phyloP scores from a whole-genome alignment of 2,888 invertebrate genomes.

The Caenorhabditis zanzibari region DNA sequence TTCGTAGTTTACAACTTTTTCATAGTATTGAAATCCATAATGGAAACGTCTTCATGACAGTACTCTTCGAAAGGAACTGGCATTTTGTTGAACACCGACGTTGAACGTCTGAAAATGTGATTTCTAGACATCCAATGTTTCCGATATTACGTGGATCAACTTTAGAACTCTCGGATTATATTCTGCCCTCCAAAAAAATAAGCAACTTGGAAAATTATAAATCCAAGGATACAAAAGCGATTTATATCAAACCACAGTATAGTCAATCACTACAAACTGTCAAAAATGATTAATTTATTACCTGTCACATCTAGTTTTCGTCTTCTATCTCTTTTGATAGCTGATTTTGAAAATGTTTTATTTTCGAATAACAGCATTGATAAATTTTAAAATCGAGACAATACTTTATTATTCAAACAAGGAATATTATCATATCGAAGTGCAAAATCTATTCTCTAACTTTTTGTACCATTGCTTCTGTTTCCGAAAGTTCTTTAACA shows the following conservation, averaged over 20 bases:
- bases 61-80: too few species aligned
- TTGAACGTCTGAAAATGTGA: conserved; percentile 21
- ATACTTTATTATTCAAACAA: conserved; percentile 1
- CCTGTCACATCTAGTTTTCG: neutral
- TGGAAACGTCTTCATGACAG: too few species aligned
- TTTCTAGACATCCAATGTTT: too few species aligned
- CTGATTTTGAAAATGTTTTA: neutral
- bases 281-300: neutral
- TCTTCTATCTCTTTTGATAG: neutral
- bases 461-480: conserved; percentile 48
- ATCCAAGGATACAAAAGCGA: conserved; percentile 1
- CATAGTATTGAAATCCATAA: conserved; percentile 72
- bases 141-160: conserved; percentile 19
- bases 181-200: conserved; percentile 75
- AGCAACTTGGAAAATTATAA: conserved; percentile 66
- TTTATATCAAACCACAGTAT: conserved; percentile 17
- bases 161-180: conserved; percentile 76
- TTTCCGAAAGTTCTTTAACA: neutral
- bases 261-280: neutral
- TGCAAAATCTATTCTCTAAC: conserved; percentile 25
- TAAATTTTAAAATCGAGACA: neutral
- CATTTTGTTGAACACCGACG: too few species aligned
- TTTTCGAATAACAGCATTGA: neutral
- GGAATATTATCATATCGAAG: neutral
- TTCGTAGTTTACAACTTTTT: too few species aligned